Evolutionary conservation across 2,113 vertebrate genomes (phyloP).

Genomic region (Charadrius vociferus): DNA sequence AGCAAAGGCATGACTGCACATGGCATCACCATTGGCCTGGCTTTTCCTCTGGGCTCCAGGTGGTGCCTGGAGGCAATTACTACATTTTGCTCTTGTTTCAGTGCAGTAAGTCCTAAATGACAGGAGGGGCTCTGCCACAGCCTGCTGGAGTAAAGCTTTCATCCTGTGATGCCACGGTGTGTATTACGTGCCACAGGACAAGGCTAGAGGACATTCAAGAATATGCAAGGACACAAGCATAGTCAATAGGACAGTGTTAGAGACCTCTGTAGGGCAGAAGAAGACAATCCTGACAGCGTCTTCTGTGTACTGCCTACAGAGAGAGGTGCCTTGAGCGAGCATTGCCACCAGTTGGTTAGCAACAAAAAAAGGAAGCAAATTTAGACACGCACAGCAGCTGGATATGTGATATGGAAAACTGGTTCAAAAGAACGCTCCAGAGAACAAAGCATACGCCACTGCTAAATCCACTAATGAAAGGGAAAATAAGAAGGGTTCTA

Average conservation of each 20-base stretch:
- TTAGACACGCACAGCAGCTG: background rate
- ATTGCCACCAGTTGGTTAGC: background rate
- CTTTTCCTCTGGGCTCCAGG: background rate
- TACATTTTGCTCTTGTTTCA: background rate
- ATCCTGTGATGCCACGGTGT: background rate
- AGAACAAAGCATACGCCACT: background rate
- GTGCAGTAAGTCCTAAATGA: background rate
- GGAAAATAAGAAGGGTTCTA: background rate
- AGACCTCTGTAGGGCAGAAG: background rate
- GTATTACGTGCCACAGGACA: background rate
- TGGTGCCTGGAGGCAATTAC: background rate
- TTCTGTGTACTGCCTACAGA: background rate
- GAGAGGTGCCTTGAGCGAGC: background rate
- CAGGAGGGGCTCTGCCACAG: fast-evolving
- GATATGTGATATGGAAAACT: background rate
- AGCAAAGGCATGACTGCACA: background rate
- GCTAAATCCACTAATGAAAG: background rate
- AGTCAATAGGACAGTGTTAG: background rate
- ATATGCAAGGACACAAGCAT: background rate
- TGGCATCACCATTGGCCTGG: background rate
- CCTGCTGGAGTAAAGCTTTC: background rate
- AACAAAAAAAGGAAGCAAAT: background rate
- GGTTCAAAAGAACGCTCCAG: background rate
- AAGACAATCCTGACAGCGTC: background rate
- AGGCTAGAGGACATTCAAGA: background rate